phyloP scores from a whole-genome alignment of 2,888 invertebrate species.

The Petrolisthes manimaculis region DNA sequence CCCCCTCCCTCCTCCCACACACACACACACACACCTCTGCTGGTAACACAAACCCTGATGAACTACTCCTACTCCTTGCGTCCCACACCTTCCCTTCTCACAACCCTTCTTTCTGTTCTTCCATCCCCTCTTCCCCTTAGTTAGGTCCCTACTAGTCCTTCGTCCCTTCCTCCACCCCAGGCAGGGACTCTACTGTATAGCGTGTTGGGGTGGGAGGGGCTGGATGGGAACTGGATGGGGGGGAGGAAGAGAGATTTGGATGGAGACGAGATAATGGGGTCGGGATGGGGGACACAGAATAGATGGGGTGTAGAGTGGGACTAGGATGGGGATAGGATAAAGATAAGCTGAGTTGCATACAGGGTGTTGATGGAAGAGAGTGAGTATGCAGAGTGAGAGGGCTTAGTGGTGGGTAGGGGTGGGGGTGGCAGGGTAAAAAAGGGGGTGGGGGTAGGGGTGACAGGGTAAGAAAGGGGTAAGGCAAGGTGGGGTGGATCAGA shows the following conservation, averaged over 20 bases:
- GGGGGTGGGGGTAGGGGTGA: neutral
- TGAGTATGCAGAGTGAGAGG: too few relatives aligned
- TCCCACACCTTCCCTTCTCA: neutral
- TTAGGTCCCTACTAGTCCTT: too few relatives aligned
- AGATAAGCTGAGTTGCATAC: too few relatives aligned
- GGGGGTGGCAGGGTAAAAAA: neutral
- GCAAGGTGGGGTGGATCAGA: too few relatives aligned
- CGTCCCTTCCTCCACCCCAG: too few relatives aligned
- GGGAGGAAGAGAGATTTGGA: neutral
- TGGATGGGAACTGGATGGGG: neutral
- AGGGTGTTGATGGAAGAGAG: too few relatives aligned
- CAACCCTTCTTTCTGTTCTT: constrained; percentile 1
- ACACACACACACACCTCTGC: neutral
- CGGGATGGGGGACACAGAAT: neutral
- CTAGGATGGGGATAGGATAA: neutral
- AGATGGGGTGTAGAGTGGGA: neutral
- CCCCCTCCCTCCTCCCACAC: neutral
- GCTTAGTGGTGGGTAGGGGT: neutral
- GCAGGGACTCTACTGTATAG: too few relatives aligned
- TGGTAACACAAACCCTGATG: neutral
- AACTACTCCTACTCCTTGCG: too few relatives aligned
- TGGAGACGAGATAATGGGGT: neutral
- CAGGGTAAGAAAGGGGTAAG: too few relatives aligned
- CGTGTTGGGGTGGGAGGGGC: neutral
- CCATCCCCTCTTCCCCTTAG: constrained; percentile 17